Evolutionary conservation across 2,113 vertebrate species (phyloP).

Genomic region (Heterocephalus glaber): DNA sequence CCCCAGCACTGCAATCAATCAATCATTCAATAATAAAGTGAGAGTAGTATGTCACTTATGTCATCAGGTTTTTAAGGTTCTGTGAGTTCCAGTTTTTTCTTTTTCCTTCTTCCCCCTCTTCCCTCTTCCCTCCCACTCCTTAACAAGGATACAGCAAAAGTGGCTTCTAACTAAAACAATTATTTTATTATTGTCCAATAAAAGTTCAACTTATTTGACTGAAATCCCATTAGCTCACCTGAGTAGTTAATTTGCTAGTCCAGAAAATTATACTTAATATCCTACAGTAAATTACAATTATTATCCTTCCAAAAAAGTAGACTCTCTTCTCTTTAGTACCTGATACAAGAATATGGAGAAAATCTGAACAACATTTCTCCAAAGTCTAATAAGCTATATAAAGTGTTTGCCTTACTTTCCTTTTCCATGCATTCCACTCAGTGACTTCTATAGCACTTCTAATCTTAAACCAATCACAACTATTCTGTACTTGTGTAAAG

Average conservation of each 20-base stretch:
- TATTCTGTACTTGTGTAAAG: conserved; percentile 19
- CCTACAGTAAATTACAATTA: conserved; percentile 24
- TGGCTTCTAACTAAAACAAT: conserved; percentile 44
- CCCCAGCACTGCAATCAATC: not conserved
- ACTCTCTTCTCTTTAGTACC: conserved; percentile 1
- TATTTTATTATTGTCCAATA: conserved; percentile 30
- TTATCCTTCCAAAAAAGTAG: conserved; percentile 7
- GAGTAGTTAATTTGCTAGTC: not conserved
- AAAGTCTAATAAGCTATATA: not conserved
- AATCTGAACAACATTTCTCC: conserved; percentile 20
- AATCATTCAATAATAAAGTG: not conserved
- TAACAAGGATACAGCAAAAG: conserved; percentile 51
- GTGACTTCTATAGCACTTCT: conserved; percentile 37
- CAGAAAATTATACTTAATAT: not conserved
- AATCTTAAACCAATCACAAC: conserved; percentile 31
- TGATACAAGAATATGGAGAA: not conserved
- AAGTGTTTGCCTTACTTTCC: not conserved
- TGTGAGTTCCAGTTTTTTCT: not conserved
- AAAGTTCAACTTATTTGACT: conserved; percentile 49
- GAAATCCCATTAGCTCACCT: conserved; percentile 9
- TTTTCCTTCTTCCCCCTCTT: not conserved
- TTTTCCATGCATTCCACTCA: not conserved
- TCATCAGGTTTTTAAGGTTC: not conserved
- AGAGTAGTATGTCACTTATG: not conserved
- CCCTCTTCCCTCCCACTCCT: too few species aligned